Base-by-base conservation (phyloP, 2,113 vertebrate genomes). In the Reinhardtius hippoglossoides region DNA sequence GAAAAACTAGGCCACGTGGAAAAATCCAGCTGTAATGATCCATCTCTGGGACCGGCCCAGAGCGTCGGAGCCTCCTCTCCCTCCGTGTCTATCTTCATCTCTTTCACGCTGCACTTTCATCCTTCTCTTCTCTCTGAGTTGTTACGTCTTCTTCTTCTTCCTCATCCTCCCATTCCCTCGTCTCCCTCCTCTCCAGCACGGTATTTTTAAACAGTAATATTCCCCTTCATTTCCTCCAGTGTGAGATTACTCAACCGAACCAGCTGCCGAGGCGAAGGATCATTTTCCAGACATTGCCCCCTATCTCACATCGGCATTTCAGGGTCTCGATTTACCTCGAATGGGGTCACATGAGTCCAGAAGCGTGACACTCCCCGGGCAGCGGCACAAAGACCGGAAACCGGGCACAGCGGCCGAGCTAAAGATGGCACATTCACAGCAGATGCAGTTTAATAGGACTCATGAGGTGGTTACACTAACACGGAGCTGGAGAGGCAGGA, bases 1-100 rank as follows among this genome's bases (percentile, higher is more conserved):
- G 44, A 75, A 86, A 91, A 93, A 91, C 73, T 88, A 91, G 90
- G 89, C 87, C 89, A 89, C 50, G 57, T 83, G 89, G 90, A 92
- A 93, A 90, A 88, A 86, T 66, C 84, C 71, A 88, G 87, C 67
- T 76, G 88, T 71, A 90, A 88, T 42, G 83, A 91, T 78, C 84
- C 72, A 27, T 80, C 70, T 67, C 40, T 62, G 44, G 31, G 44
- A 67, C 64, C 18, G 0, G 70, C 50, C 0, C 1, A 60, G 26
- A 8, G 59, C 15, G 27, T 78, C 69, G 61, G 61, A 26, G 35
- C 58, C 44, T 69, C 44, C 44, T 42, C 27, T 50, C 21, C 60
- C 48, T 23, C 7, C 1, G 1, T 0, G 23, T 46, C 73, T 9
- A 1, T 37, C 59, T 74, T 48, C 21, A 24, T 55, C 79, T 59